Evolutionary conservation across 2,797 vertebrate species (phyloP).

Genomic region (Poeciliopsis turneri): DNA sequence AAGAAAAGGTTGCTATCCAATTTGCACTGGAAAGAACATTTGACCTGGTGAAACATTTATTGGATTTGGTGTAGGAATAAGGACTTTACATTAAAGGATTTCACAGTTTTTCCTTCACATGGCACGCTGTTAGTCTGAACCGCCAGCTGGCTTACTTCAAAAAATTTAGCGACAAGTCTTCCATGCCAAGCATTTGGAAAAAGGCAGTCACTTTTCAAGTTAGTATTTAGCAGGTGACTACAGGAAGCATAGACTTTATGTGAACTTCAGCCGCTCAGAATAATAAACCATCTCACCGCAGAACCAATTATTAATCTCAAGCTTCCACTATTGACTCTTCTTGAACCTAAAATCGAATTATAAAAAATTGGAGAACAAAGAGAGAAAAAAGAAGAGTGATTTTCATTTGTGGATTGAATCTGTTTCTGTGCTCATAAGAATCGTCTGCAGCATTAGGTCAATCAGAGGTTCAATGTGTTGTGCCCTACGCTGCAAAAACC

Average conservation of each 20-base stretch:
- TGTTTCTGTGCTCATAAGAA: background rate
- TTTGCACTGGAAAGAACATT: conserved; percentile 1
- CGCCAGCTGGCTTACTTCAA: background rate
- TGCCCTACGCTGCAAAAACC: background rate
- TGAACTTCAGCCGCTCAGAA: background rate
- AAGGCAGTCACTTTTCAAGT: background rate
- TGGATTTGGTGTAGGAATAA: background rate
- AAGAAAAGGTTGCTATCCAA: conserved; percentile 3
- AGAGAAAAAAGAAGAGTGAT: background rate
- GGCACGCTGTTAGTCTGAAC: background rate
- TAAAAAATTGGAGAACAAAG: background rate
- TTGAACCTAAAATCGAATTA: background rate
- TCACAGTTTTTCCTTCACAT: conserved; percentile 1
- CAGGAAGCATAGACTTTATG: background rate
- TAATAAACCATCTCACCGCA: background rate
- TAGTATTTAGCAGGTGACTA: background rate
- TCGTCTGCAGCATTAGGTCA: background rate
- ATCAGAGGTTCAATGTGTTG: background rate
- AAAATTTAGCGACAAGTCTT: background rate
- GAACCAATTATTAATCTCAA: background rate
- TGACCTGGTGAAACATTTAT: conserved; percentile 1
- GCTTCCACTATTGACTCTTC: background rate
- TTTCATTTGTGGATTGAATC: background rate
- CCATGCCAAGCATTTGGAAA: background rate
- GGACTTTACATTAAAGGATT: conserved; percentile 2